Conservation (phyloP, 2,113 vertebrate genomes). For the Trichomycterus rosablanca region DNA sequence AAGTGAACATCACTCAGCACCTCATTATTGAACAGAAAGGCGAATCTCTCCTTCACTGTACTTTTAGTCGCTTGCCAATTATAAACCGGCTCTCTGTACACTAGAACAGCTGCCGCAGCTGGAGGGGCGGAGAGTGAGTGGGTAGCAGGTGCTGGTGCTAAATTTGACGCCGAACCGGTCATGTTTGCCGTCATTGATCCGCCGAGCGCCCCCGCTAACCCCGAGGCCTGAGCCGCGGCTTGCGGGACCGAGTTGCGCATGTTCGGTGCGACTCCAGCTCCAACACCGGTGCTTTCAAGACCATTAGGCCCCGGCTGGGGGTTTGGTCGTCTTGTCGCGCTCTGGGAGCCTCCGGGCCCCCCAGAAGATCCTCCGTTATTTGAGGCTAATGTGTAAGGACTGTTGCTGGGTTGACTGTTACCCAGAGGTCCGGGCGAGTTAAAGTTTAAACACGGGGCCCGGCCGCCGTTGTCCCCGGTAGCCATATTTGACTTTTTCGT, state of each 20-base stretch:
- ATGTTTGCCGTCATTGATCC: constrained; percentile 65
- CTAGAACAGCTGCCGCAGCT: constrained; percentile 69
- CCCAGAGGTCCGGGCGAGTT: constrained; percentile 65
- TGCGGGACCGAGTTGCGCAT: constrained; percentile 65
- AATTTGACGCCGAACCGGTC: constrained; percentile 57
- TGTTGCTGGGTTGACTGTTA: constrained; percentile 70
- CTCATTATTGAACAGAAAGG: constrained; percentile 94
- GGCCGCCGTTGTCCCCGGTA: constrained; percentile 79
- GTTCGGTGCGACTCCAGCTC: constrained; percentile 59
- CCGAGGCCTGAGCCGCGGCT: constrained; percentile 56
- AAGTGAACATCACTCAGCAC: constrained; percentile 96
- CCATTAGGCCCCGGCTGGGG: constrained; percentile 69
- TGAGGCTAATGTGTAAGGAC: constrained; percentile 66
- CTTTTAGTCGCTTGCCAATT: constrained; percentile 95
- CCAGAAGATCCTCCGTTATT: constrained; percentile 62
- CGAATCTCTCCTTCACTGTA: constrained; percentile 88
- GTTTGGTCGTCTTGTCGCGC: constrained; percentile 61
- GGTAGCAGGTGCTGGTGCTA: constrained; percentile 40
- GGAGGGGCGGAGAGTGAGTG: constrained; percentile 55
- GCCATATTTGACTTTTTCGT: constrained; percentile 73
- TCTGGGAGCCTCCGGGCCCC: constrained; percentile 54
- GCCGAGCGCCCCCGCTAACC: constrained; percentile 49
- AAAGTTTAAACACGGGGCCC: constrained; percentile 71
- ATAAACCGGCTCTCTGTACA: constrained; percentile 83
- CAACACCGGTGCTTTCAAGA: constrained; percentile 61